A percentile compares a stretch with the other conserved stretches of the same genome.
Evolutionary conservation across 2,888 invertebrate species (phyloP).

Genomic region (Orthosia cruda): DNA sequence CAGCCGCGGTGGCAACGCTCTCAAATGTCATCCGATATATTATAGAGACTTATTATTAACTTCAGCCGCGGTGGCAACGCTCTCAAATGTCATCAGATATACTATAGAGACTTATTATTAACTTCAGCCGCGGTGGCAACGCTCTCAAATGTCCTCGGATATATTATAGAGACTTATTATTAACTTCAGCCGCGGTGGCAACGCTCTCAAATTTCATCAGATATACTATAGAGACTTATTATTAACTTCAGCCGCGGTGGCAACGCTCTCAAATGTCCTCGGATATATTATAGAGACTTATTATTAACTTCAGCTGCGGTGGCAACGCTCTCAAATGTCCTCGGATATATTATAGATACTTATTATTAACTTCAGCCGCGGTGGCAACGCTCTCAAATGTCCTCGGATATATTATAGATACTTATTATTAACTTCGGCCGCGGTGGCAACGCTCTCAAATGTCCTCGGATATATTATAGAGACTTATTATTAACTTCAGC

Average conservation of each 20-base stretch:
- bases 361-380: slow-evolving; percentile 71
- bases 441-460: slow-evolving; percentile 65
- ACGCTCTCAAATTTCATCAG: slow-evolving; percentile 69
- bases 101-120: slow-evolving; percentile 67
- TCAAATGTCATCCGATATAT: slow-evolving; percentile 73
- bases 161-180: slow-evolving; percentile 67
- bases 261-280: slow-evolving; percentile 65
- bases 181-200: slow-evolving; percentile 72
- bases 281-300: slow-evolving; percentile 72
- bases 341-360: slow-evolving; percentile 73
- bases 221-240: slow-evolving; percentile 70
- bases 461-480: slow-evolving; percentile 75
- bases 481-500: slow-evolving; percentile 68
- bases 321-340: slow-evolving; percentile 63
- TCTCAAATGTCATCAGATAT: slow-evolving; percentile 72
- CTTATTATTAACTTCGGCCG: slow-evolving; percentile 70
- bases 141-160: slow-evolving; percentile 71
- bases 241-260: slow-evolving; percentile 73
- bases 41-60: slow-evolving; percentile 68
- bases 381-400: slow-evolving; percentile 67
- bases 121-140: slow-evolving; percentile 72
- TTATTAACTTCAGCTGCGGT: slow-evolving; percentile 72
- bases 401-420: slow-evolving; percentile 73
- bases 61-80: slow-evolving; percentile 68
- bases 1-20: slow-evolving; percentile 70